Conservation (phyloP, 2,113 vertebrate species). For the Tretioscincus oriximinensis region DNA sequence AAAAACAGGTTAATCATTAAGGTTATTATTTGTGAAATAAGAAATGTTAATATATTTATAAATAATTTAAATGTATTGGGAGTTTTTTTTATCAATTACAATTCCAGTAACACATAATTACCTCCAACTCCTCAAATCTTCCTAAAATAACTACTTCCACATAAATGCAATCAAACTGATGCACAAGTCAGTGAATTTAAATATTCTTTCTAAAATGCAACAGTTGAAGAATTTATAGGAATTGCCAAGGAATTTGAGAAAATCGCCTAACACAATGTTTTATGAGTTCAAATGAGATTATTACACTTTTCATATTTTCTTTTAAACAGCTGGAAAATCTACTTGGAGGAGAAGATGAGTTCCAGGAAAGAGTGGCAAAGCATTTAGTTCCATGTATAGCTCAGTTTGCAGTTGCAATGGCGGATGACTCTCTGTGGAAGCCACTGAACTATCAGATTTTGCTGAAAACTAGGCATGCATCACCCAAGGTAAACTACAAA, state of each 20-base stretch:
- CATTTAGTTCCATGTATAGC: slow-evolving; percentile 88
- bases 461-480: slow-evolving; percentile 85
- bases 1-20: too few relatives aligned
- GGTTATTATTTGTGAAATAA: too few relatives aligned
- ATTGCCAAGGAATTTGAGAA: not conserved
- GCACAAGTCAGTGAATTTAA: not conserved
- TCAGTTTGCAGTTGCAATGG: slow-evolving; percentile 88
- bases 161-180: not conserved
- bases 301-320: slow-evolving; percentile 28
- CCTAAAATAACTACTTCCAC: not conserved
- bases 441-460: slow-evolving; percentile 92
- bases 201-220: not conserved
- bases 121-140: too few relatives aligned
- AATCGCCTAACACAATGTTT: not conserved
- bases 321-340: slow-evolving; percentile 86
- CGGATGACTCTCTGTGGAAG: slow-evolving; percentile 92
- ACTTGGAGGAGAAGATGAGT: slow-evolving; percentile 81
- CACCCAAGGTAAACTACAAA: slow-evolving; percentile 80
- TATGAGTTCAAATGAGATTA: not conserved
- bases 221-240: not conserved
- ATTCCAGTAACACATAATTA: too few relatives aligned
- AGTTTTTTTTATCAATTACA: too few relatives aligned
- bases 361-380: slow-evolving; percentile 77
- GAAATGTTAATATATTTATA: too few relatives aligned
- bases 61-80: too few relatives aligned